Percentiles rank a stretch among this genome's conserved stretches.
These are phyloP conservation scores for Alexandromys oeconomus DNA, from an alignment of 2,797 vertebrate species.

Conservation along the genomic window DNA sequence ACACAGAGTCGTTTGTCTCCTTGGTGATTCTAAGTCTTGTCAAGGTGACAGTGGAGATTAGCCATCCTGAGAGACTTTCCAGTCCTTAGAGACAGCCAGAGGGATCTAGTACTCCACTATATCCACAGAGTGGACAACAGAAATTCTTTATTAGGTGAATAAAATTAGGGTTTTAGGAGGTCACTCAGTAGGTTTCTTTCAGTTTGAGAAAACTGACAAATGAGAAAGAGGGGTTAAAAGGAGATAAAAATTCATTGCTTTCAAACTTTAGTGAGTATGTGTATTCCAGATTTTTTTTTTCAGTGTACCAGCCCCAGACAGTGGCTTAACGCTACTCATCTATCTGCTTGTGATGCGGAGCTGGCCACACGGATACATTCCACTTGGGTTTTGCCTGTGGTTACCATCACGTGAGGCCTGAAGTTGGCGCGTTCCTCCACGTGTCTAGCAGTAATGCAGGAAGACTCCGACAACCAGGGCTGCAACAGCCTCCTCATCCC, in stretches of 20 bases:
- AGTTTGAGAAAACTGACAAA: neutral
- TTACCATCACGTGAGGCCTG: neutral
- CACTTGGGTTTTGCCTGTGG: neutral
- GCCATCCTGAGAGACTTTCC: neutral
- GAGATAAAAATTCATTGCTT: neutral
- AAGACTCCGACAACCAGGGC: neutral
- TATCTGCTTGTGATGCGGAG: neutral
- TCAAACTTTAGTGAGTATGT: neutral
- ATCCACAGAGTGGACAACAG: neutral
- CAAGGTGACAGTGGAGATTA: neutral
- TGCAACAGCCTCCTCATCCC: neutral
- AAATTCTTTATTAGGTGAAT: neutral
- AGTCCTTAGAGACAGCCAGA: neutral
- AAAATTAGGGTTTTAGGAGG: neutral
- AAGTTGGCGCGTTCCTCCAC: too few species aligned
- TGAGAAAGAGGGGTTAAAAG: neutral
- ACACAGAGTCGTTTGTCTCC: too few species aligned
- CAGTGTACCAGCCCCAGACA: neutral
- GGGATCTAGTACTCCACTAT: neutral
- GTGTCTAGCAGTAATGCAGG: neutral
- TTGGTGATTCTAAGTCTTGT: neutral
- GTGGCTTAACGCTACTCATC: neutral
- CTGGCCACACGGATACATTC: neutral
- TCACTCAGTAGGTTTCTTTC: slow-evolving; percentile 2
- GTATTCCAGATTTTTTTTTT: neutral